Evolutionary conservation across 2,888 invertebrate genomes (phyloP), one percentile per base, ranked within the genome.

Genomic region (Alitta virens): DNA sequence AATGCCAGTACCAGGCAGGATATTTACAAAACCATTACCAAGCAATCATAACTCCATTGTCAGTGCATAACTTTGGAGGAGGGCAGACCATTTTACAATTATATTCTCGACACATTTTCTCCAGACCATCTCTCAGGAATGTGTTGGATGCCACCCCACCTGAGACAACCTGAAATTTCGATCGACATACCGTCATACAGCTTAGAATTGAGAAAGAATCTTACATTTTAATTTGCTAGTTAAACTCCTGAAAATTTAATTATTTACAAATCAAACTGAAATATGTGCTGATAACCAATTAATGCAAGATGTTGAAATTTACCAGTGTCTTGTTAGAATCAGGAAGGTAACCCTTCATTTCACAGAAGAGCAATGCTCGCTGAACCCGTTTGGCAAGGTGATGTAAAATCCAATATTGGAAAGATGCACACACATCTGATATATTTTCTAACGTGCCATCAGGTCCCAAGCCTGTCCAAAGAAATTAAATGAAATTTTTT

Each of bases 21-120:
- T n/a, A n/a, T n/a, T n/a, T n/a, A n/a, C n/a, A n/a, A n/a, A 33
- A 33, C 12, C 33, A 80, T 62, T 67, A 83, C 84, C 98, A 98
- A 21, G 98, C 98, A 73, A 99, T 92, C 99, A 99, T 99, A 38
- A 95, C 87, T 7, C 98, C 99, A 86, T 99, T 99, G 81, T 99
- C 99, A 0, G 94, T 95, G 79, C 99, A 99, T 12, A 94, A 86
- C 75, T 87, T 86, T 24, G 90, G 88, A 2, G 93, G 91, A 16
- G 97, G 95, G 62, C 91, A 86, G 61, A 87, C 84, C 2, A 92
- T 84, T 84, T 84, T 61, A 63, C 70, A 75, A 62, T 85, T 86
- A 73, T 86, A 85, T 71, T 87, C 85, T 18, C 85, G 75, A 70
- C 91, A 90, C 66, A 95, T 79, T 54, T 87, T 82, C 74, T 86